Conservation (phyloP, 2,888 invertebrate species). For the Candidula unifasciata region DNA sequence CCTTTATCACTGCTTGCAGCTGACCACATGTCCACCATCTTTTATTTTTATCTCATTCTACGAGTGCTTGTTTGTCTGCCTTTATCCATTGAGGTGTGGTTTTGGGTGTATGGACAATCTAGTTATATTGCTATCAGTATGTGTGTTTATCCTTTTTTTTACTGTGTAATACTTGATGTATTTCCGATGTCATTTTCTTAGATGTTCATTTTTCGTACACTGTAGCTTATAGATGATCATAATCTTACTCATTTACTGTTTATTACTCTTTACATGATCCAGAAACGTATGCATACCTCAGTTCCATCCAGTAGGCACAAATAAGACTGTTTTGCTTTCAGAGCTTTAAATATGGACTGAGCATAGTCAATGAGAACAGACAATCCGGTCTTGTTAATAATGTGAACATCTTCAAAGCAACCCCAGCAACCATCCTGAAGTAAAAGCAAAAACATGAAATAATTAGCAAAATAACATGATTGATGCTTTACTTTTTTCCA, state of each 20-base stretch:
- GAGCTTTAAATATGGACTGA: slow-evolving; percentile 70
- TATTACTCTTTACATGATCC: neutral
- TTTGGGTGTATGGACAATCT: no score
- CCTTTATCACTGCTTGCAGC: no score
- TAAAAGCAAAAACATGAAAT: neutral
- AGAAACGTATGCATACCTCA: slow-evolving; percentile 65
- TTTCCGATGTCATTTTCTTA: no score
- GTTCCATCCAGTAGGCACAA: slow-evolving; percentile 72
- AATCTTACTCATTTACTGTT: neutral
- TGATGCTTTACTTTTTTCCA: no score
- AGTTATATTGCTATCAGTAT: no score
- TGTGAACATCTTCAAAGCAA: slow-evolving; percentile 76
- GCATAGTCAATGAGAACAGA: slow-evolving; percentile 74
- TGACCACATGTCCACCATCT: no score
- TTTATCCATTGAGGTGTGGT: no score
- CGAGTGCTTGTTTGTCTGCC: no score
- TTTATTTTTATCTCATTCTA: no score
- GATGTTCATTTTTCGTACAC: no score
- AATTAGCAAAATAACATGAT: neutral
- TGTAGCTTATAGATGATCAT: neutral
- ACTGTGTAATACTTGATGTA: no score
- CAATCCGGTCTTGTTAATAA: slow-evolving; percentile 66
- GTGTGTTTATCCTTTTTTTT: no score
- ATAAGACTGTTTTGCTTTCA: slow-evolving; percentile 65
- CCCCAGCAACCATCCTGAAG: slow-evolving; percentile 78